Evolutionary conservation across 2,797 vertebrate genomes (phyloP), one percentile per base, ranked within the genome.

Genomic region (Centroberyx gerrardi): DNA sequence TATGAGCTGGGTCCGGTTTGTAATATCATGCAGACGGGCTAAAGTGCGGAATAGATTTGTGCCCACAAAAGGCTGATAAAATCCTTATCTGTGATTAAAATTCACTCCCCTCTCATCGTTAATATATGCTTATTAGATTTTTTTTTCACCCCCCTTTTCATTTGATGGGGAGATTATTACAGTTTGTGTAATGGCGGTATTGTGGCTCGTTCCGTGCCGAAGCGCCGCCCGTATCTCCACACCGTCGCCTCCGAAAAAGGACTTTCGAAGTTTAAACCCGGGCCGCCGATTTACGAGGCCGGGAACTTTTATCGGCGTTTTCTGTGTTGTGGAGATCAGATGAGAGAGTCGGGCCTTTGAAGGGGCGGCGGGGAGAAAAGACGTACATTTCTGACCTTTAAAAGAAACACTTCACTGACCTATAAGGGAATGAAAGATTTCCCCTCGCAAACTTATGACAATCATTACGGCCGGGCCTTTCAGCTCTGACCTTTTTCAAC

Each of bases 71-170:
- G 76, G 79, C 83, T 68, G 87, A 92, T 90, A 87, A 90, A 85
- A 87, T 86, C 78, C 82, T 90, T 84, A 91, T 91, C 91, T 83
- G 87, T 90, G 90, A 90, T 91, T 91, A 88, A 86, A 84, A 85
- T 77, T 81, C 74, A 78, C 81, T 85, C 84, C 46, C 68, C 74
- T 83, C 74, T 84, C 87, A 70, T 88, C 60, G 14, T 91, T 88
- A 88, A 90, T 88, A 48, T 22, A 71, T 81, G 74, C 80, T 82
- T 78, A 88, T 90, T 88, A 80, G 66, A 80, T 81, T 66, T 53
- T 28, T 36, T 36, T 2, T 28, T 40, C 17, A 5, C n/a, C 28
- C 38, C n/a, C 18, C 8, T 17, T 70, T 68, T 68, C 65, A 80
- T 84, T 81, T 69, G 81, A 88, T 81, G 58, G 65, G 59, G 63